Base-by-base conservation (phyloP, 2,113 vertebrate genomes). In the Podarcis muralis region DNA sequence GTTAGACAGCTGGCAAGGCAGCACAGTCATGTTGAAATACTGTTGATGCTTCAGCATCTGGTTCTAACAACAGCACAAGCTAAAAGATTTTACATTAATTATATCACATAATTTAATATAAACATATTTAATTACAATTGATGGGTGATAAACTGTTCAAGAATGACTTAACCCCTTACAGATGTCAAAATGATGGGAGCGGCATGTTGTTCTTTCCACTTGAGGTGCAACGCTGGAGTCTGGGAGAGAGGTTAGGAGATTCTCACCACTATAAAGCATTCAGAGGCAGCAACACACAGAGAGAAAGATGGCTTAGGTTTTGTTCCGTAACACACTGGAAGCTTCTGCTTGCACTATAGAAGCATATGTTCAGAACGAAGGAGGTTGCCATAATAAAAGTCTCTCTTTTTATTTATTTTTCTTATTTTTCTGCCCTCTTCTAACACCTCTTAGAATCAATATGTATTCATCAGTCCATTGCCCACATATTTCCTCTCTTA, bases 71-170 rank as follows among this genome's bases (percentile, higher is more conserved):
- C 95, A 95, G 97, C 96, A 96, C 92, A 94, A 94, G 96, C 96
- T 95, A 97, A 96, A 96, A 96, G 96, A 97, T 97, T 97, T 97
- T 97, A 97, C 97, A 98, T 97, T 97, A 97, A 97, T 97, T 97
- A 97, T 96, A 95, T 95, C 96, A 97, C 96, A 96, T 97, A 97
- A 97, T 97, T 97, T 98, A 98, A 97, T 97, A 98, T 96, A 97
- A 98, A 98, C 97, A 98, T 97, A 97, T 97, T 98, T 98, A 98
- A 97, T 98, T 98, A 97, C 97, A 97, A 97, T 96, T 97, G 97
- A 97, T 97, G 97, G 97, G 96, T 59, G 91, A 97, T 97, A 97
- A 97, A 97, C 97, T 97, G 95, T 96, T 97, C 95, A 96, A 96
- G 96, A 97, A 96, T 95, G 94, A 96, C 95, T 97, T 97, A 97